Base-by-base conservation (phyloP, 1,140 invertebrate species). In the Heliconius hermathena region DNA sequence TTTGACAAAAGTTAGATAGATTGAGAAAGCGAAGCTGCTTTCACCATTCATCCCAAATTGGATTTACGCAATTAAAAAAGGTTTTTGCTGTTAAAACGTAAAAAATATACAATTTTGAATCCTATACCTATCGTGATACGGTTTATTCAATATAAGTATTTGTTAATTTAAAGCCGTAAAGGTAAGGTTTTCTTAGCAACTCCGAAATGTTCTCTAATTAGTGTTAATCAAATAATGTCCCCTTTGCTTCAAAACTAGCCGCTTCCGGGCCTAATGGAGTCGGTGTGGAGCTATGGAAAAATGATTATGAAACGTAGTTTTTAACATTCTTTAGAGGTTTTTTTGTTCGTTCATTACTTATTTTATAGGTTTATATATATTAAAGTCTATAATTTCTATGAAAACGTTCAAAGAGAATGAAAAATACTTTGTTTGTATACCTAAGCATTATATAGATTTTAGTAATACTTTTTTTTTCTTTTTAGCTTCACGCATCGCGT, bases 191-290 rank as follows among this genome's bases (percentile, higher is more conserved):
- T 90, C 89, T 85, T 88, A 87, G 82, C 83, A 78, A 82, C 77
- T 81, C 80, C 73, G 77, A 77, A 83, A 86, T 83, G 85, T 78
- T 84, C 83, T 78, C 87, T 93, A 94, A 94, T 93, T 94, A 93
- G 91, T 93, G 92, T 93, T 94, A 94, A 94, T 92, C 91, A 93
- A 94, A 94, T 91, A 93, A 85, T 86, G 86, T 89, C 90, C 87
- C 87, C 88, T 87, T 89, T 88, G 81, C 82, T 88, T 86, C 77
- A 81, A 83, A 87, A 89, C 87, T 85, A 82, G 84, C 87, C 83
- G 85, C 89, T 86, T 87, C 84, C 87, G 84, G 83, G 79, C 79
- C 82, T 83, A 82, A 88, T 87, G 82, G 77, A 80, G 54, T 77
- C 71, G 77, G 36, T 70, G 60, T 36, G 46, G 60, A 78, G 1